Evolutionary conservation across 2,888 invertebrate genomes (phyloP).

Genomic region (Machimus atricapillus): DNA sequence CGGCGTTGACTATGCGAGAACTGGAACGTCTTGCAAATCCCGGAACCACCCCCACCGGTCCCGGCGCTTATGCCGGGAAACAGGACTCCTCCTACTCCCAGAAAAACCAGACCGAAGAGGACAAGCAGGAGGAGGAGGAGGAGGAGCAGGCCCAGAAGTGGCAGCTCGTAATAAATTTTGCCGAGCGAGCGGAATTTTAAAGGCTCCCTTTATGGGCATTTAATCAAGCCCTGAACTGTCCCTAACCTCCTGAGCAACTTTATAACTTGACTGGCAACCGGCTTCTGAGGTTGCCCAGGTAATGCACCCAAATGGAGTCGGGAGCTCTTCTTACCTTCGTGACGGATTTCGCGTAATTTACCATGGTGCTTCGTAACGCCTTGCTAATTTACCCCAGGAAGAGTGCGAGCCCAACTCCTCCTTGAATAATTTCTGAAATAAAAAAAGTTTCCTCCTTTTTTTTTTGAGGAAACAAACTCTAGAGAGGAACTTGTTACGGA

Average conservation of each 20-base stretch:
- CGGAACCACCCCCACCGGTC: background rate
- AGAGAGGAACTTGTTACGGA: background rate
- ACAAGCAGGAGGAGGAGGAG: background rate
- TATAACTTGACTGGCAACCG: slow-evolving; percentile 1
- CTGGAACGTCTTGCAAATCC: background rate
- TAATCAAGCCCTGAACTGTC: slow-evolving; percentile 5
- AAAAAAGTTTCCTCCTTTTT: background rate
- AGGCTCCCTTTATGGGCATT: background rate
- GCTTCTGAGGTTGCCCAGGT: background rate
- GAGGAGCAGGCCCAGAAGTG: background rate
- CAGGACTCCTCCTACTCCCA: background rate
- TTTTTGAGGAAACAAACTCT: background rate
- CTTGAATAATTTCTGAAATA: background rate
- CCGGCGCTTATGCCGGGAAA: background rate
- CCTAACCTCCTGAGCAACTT: slow-evolving; percentile 1
- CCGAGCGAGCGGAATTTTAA: background rate
- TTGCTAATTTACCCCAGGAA: background rate
- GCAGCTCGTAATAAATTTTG: slow-evolving; percentile 7
- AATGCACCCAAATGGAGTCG: slow-evolving; percentile 7
- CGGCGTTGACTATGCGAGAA: background rate
- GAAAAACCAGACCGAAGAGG: background rate
- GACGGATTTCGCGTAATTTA: slow-evolving; percentile 14
- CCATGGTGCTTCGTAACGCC: background rate
- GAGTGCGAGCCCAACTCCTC: background rate
- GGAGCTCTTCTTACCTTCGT: background rate